A percentile compares a stretch with the other conserved stretches of the same genome.
Evolutionary conservation across 2,888 invertebrate genomes (phyloP).

Genomic region (Harpalus rufipes): DNA sequence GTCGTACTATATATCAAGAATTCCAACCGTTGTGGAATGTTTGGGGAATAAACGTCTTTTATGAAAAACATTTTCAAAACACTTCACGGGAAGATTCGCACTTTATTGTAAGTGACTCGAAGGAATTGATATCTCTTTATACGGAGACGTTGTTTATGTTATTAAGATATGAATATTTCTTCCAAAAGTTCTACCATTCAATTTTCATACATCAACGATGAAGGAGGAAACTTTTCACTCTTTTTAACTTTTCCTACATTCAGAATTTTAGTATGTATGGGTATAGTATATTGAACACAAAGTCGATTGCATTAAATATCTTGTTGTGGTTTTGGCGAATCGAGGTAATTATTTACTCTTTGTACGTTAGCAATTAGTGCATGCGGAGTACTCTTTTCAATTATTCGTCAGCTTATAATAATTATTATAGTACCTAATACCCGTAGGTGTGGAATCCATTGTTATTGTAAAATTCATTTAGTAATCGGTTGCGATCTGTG

Average conservation of each 20-base stretch:
- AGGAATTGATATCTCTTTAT: conserved; percentile 38
- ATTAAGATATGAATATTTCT: conserved; percentile 32
- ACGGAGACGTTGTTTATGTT: conserved; percentile 8
- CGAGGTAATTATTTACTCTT: background rate
- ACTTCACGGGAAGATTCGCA: conserved; percentile 38
- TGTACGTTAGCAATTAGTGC: too few relatives aligned
- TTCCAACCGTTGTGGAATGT: conserved; percentile 62
- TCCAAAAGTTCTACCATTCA: conserved; percentile 29
- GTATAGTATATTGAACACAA: too few relatives aligned
- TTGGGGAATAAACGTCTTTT: conserved; percentile 55
- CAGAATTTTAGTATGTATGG: too few relatives aligned
- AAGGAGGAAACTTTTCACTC: conserved; percentile 15
- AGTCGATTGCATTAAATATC: too few relatives aligned
- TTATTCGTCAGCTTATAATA: too few relatives aligned
- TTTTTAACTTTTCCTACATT: background rate
- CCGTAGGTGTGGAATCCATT: too few relatives aligned
- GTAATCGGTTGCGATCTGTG: too few relatives aligned
- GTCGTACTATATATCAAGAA: conserved; percentile 53
- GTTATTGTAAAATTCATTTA: too few relatives aligned
- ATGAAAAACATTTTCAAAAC: conserved; percentile 57
- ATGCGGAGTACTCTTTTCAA: too few relatives aligned
- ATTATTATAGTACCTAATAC: too few relatives aligned
- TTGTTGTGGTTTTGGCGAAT: background rate
- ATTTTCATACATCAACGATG: conserved; percentile 31
- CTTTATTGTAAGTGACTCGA: conserved; percentile 45